These are phyloP conservation scores for Cryptoprocta ferox DNA, from an alignment of 2,797 vertebrate genomes.

Conservation along the genomic window DNA sequence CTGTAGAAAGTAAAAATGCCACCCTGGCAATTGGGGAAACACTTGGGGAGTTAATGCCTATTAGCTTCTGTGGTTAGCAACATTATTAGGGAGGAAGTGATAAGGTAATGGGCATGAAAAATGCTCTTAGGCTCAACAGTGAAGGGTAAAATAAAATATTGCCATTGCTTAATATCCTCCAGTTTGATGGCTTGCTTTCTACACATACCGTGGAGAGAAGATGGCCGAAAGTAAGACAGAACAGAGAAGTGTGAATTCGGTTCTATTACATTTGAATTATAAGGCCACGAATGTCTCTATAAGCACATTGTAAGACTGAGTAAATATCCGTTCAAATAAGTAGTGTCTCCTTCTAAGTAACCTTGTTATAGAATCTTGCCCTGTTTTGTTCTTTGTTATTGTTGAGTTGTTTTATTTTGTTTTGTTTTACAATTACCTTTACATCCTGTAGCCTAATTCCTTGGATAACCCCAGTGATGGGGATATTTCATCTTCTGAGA, in stretches of 20 bases:
- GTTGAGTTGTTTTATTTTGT: not conserved
- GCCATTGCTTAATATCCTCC: not conserved
- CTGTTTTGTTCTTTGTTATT: not conserved
- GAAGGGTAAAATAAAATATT: not conserved
- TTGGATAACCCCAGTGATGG: not conserved
- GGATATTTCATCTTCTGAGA: not conserved
- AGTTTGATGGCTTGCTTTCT: not conserved
- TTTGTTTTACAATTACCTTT: not conserved
- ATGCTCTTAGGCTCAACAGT: not conserved
- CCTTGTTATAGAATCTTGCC: not conserved
- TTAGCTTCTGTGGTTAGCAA: not conserved
- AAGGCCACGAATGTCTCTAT: not conserved
- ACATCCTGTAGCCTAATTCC: not conserved
- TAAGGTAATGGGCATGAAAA: not conserved
- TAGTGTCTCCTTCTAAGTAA: not conserved
- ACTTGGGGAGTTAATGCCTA: not conserved
- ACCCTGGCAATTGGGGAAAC: rapidly evolving
- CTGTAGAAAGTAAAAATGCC: not conserved
- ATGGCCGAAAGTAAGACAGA: not conserved
- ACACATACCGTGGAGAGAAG: not conserved
- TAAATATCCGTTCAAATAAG: not conserved
- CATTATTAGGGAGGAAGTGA: not conserved
- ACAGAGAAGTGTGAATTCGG: not conserved
- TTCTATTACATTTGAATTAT: not conserved
- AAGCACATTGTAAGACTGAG: not conserved